These are phyloP conservation scores for Natator depressus DNA, from an alignment of 2,113 vertebrate species.

Conservation along the genomic window DNA sequence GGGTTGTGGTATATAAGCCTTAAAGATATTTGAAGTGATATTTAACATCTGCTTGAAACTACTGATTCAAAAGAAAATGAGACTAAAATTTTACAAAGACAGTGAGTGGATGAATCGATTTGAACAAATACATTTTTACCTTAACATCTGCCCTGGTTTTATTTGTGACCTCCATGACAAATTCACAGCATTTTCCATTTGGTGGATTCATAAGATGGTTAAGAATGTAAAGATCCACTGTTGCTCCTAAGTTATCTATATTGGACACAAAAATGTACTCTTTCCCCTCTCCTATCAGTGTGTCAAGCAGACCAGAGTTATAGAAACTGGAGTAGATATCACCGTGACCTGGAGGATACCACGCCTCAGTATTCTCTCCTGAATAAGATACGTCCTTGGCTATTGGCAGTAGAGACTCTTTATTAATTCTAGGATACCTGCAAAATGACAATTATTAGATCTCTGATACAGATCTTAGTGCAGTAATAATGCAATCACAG, in stretches of 20 bases:
- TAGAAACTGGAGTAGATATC: conserved; percentile 95
- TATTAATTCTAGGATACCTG: conserved; percentile 97
- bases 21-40: not conserved
- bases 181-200: conserved; percentile 91
- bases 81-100: not conserved
- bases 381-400: conserved; percentile 86
- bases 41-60: not conserved
- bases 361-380: conserved; percentile 90
- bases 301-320: conserved; percentile 92
- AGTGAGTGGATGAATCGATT: too few relatives aligned
- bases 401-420: conserved; percentile 94
- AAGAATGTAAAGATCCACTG: conserved; percentile 96
- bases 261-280: conserved; percentile 99
- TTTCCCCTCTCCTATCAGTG: conserved; percentile 89
- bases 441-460: not conserved
- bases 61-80: not conserved
- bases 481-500: fast-evolving
- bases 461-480: not conserved
- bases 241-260: conserved; percentile 98
- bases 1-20: conserved; percentile 17
- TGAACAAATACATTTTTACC: conserved; percentile 75
- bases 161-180: conserved; percentile 99
- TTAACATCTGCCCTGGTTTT: conserved; percentile 97
- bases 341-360: conserved; percentile 97
- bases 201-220: conserved; percentile 94